Evolutionary conservation across 2,888 invertebrate genomes (phyloP), one percentile per base, ranked within the genome.

Genomic region (Acleris cristana): DNA sequence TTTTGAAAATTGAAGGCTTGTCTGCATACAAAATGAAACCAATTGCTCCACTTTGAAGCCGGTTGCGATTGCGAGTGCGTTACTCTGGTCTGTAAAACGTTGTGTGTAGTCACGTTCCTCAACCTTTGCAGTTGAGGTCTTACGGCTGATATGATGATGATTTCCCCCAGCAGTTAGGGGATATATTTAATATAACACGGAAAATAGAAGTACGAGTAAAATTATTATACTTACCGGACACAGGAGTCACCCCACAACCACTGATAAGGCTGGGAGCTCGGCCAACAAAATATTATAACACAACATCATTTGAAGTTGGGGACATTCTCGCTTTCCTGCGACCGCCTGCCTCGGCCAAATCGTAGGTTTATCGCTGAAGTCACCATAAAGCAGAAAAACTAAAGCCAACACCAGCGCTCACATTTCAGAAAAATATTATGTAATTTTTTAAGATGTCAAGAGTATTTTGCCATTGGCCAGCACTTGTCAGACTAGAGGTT

Each of bases 401-500:
- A 48, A 16, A n/a, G 18, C 48, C 18, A 48, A 48, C 18, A 48
- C 48, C 45, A 6, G 18, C 48, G 48, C 48, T 48, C n/a, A 48
- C 48, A 48, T 48, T 48, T 16, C 48, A 48, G 48, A 51, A 51
- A 51, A 51, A 51, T 51, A 51, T 21, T 48, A 48, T 48, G 48
- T 18, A n/a, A 48, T 14, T 14, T 40, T 14, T 4, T 4, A 40
- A 40, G 40, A 40, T 40, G 40, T 40, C 40, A 40, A 40, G 40
- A 40, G 40, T 40, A 18, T 7, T n/a, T 48, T 48, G 7, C 18
- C 18, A 0, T 48, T 18, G 18, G 18, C 48, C 48, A 48, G 48
- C 48, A 8, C n/a, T 48, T 48, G 45, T 7, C 14, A 40, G 40
- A 40, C 3, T 1, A 40, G 14, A 40, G 26, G 40, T 12, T 14